A percentile compares a stretch with the other conserved stretches of the same genome.
These are phyloP conservation scores for Cyprinodon brontotheroides DNA, from an alignment of 2,113 vertebrate genomes.

Conservation along the genomic window DNA sequence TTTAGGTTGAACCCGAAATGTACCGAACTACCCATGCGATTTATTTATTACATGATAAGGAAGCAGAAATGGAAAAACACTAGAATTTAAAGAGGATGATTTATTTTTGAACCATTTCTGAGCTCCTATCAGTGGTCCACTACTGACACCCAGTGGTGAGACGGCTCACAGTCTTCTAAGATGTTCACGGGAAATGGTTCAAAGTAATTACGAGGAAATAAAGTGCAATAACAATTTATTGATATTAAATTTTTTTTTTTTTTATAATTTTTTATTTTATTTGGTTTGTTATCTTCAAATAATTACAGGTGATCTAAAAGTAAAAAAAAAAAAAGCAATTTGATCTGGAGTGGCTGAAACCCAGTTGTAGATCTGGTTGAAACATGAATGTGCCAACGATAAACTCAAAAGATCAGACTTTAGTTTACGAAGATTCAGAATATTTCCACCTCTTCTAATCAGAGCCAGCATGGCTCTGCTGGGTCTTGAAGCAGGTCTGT, in stretches of 20 bases:
- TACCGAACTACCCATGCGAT: neutral
- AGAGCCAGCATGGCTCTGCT: neutral
- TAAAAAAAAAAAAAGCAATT: neutral
- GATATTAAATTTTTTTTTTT: conserved; percentile 17
- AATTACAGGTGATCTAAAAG: neutral
- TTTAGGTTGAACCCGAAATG: neutral
- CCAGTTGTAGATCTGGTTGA: neutral
- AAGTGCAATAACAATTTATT: neutral
- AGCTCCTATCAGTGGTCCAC: conserved; percentile 21
- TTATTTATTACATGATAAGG: neutral
- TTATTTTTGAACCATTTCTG: neutral
- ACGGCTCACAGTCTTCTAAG: conserved; percentile 21
- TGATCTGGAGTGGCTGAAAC: neutral
- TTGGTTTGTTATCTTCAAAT: conserved; percentile 10
- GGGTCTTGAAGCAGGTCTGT: neutral
- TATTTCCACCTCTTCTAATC: too few relatives aligned
- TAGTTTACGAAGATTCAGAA: neutral
- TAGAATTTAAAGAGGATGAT: neutral
- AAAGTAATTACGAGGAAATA: neutral
- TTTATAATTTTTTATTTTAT: neutral
- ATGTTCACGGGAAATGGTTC: neutral
- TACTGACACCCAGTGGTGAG: conserved; percentile 67
- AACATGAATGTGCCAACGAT: neutral
- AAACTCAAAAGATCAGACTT: neutral
- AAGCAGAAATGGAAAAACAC: neutral